Base-by-base conservation (phyloP, 2,888 invertebrate genomes). In the Lasioglossum malachurum region DNA sequence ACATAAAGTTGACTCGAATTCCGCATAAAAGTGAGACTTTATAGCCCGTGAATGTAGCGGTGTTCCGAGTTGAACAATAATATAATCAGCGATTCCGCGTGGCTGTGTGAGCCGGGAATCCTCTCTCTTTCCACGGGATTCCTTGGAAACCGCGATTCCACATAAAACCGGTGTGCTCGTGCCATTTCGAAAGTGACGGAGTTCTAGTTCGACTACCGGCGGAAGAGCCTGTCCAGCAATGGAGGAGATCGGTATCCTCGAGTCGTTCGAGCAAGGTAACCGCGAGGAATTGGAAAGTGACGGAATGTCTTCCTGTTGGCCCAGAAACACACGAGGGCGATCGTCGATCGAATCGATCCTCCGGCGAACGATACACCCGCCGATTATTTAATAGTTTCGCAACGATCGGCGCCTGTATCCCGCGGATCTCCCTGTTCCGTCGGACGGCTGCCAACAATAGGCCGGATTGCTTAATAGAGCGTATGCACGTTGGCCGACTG, bases 111-210 rank as follows among this genome's bases (percentile, higher is more conserved):
- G 3, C 78, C 41, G 53, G 53, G 72, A 80, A 82, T 87, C 86
- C 86, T 86, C 86, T 86, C 86, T 86, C 86, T 84, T 84, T 86
- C 85, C 80, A 69, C 74, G 60, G 71, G 7, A 35, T 35, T 69
- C 67, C 67, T 3, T 44, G 79, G 19, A 75, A 78, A 79, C 46
- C 79, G 67, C 79, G 77, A 77, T 72, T 31, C 79, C 53, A 60
- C 64, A 3, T 64, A 31, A 57, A 35, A 49, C 82, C 44, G 75
- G 16, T 12, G 53, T 72, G 64, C 79, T 83, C 46, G 78, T 14
- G 49, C 5, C 72, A 73, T 84, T 85, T 84, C 85, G 85, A 85
- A 85, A 85, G 85, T 84, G 84, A 85, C 49, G 85, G 53, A 75
- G 76, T 73, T 27, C 78, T 49, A 60, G 44, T 60, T 27, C 19